These are phyloP conservation scores for Mormyrops attenuatus DNA, from an alignment of 2,797 vertebrate species.

Conservation along the genomic window DNA sequence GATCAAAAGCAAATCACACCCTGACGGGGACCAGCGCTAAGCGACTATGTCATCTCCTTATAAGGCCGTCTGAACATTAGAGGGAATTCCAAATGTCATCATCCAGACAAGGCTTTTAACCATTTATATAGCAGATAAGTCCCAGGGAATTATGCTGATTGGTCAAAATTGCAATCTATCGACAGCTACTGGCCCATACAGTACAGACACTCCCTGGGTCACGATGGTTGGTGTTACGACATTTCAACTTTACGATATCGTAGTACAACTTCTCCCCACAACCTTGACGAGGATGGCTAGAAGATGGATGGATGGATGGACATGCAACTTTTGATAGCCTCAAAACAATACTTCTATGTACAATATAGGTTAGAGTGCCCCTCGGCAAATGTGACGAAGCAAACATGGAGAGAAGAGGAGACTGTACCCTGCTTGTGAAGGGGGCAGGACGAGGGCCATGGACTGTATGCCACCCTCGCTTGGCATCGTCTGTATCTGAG, in stretches of 20 bases:
- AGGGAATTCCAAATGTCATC: neutral
- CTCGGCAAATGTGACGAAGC: neutral
- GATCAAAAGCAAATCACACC: neutral
- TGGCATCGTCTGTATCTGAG: conserved; percentile 90
- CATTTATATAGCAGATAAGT: neutral
- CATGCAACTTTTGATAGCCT: neutral
- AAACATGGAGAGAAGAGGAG: neutral
- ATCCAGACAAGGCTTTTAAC: neutral
- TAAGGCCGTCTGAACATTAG: neutral
- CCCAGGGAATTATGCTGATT: neutral
- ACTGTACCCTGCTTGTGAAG: conserved; percentile 80
- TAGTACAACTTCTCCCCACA: neutral
- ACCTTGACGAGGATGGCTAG: neutral
- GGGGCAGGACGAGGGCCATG: conserved; percentile 78
- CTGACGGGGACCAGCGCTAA: neutral
- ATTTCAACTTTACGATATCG: neutral
- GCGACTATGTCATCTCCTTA: neutral
- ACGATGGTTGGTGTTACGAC: neutral
- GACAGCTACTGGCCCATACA: neutral
- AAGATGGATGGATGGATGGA: neutral
- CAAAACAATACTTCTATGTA: neutral
- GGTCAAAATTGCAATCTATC: neutral
- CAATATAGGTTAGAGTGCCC: neutral
- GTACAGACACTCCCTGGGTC: neutral
- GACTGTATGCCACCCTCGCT: conserved; percentile 84